These are phyloP conservation scores for Heterodera carotae DNA, from an alignment of 1,140 invertebrate genomes.

Conservation along the genomic window DNA sequence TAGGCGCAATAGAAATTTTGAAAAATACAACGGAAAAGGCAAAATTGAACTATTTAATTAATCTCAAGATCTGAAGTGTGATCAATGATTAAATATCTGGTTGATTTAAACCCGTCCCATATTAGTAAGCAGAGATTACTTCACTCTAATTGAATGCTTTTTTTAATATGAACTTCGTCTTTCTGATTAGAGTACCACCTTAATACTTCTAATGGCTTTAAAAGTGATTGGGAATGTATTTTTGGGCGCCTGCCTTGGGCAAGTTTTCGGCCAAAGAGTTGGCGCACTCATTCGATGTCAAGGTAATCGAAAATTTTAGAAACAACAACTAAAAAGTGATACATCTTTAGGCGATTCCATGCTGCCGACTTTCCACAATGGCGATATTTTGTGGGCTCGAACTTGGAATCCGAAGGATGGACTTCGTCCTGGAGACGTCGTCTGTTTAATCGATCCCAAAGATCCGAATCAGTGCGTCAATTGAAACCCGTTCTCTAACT, in stretches of 20 bases:
- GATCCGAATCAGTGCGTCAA: neutral
- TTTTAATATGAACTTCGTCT: too few relatives aligned
- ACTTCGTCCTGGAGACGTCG: constrained; percentile 5
- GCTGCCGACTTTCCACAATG: neutral
- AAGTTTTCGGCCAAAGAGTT: neutral
- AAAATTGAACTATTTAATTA: too few relatives aligned
- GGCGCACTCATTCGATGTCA: neutral
- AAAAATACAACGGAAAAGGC: too few relatives aligned
- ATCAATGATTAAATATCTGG: too few relatives aligned
- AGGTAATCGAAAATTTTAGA: neutral
- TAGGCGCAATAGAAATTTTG: too few relatives aligned
- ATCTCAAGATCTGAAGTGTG: too few relatives aligned
- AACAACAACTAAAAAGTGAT: neutral
- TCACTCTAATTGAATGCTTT: too few relatives aligned
- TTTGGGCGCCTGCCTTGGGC: neutral
- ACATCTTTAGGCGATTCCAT: constrained; percentile 19
- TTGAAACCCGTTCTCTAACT: too few relatives aligned
- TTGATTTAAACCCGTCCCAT: too few relatives aligned
- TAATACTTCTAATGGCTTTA: neutral
- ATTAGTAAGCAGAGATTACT: too few relatives aligned
- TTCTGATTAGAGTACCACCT: too few relatives aligned
- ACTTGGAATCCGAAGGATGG: neutral
- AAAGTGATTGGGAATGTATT: neutral
- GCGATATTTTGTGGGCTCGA: constrained; percentile 20
- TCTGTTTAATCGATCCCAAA: constrained; percentile 7